Base-by-base conservation (phyloP, 2,888 invertebrate species). In the Eurytoma adleriae region DNA sequence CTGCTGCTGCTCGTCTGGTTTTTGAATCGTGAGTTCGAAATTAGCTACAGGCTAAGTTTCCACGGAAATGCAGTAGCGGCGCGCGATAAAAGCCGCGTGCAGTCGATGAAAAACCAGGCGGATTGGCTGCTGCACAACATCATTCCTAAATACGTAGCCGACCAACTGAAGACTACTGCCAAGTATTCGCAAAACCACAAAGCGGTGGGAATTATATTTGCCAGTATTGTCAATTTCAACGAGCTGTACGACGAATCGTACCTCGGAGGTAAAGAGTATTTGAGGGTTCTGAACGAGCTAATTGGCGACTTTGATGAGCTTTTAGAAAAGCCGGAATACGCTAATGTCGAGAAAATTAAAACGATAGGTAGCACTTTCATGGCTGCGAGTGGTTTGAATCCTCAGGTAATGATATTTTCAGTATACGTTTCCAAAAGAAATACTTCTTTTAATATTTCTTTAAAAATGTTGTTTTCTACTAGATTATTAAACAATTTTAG, bases 181-280 rank as follows among this genome's bases (percentile, higher is more conserved):
- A 96, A 96, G 89, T 99, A 99, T 92, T 98, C 98, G 0, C 97
- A 97, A 89, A 98, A 98, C 89, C 97, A 98, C 90, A 96, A 95
- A 89, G 94, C 96, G 86, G 97, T 96, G 0, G 98, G 96, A 0
- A 97, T 99, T 18, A 96, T 99, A 86, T 99, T 99, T 89, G 99
- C 98, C 10, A 97, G 96, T 86, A 97, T 99, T 85, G 96, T 98
- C 0, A 99, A 99, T 91, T 99, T 99, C 90, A 97, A 97, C 88
- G 98, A 99, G 91, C 96, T 99, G 94, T 99, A 99, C 90, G 99
- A 99, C 89, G 99, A 99, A 90, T 97, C 97, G 69, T 99, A 97
- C 91, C 93, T 97, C 85, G 98, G 97, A 18, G 99, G 99, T 4
- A 96, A 96, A 87, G 99, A 99, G 91, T 99, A 97, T 90, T 91